Evolutionary conservation across 2,113 vertebrate species (phyloP).

Genomic region (Callorhinus ursinus): DNA sequence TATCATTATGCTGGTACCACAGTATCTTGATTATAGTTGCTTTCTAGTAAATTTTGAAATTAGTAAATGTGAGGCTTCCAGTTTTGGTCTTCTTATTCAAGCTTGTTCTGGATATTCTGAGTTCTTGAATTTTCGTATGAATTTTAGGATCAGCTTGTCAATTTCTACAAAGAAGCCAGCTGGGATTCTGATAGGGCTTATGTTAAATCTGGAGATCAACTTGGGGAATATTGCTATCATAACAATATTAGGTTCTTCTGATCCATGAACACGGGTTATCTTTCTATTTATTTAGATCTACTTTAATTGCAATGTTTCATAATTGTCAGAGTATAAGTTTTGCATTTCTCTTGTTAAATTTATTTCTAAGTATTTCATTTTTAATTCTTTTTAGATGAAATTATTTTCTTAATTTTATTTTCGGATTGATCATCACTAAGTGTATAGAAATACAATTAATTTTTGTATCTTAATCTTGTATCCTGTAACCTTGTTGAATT

Average conservation of each 20-base stretch:
- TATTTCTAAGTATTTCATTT: neutral
- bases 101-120: neutral
- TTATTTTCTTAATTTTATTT: conserved; percentile 23
- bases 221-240: neutral
- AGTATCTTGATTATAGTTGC: neutral
- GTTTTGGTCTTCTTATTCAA: neutral
- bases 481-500: neutral
- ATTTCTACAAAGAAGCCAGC: neutral
- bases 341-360: neutral
- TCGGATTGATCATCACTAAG: neutral
- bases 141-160: neutral
- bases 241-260: neutral
- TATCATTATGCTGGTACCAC: neutral
- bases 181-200: neutral
- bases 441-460: neutral
- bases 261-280: neutral
- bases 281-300: neutral
- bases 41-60: neutral
- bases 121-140: neutral
- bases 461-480: neutral
- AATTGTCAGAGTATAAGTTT: neutral
- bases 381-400: neutral
- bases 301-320: neutral
- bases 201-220: neutral
- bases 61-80: neutral